Evolutionary conservation across 2,113 vertebrate genomes (phyloP).

Genomic region (Hyperoodon ampullatus): DNA sequence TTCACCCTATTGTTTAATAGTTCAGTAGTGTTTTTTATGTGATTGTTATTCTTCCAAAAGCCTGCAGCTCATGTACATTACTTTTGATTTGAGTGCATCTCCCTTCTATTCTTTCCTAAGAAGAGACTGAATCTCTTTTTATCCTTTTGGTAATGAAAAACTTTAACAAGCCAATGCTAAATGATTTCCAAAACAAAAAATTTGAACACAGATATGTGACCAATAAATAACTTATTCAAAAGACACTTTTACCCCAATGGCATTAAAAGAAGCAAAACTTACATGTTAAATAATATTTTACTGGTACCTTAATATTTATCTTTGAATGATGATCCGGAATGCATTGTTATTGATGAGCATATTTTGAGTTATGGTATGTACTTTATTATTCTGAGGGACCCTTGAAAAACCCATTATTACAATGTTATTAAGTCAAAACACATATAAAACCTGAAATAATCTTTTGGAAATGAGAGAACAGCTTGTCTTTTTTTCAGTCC

Average conservation of each 20-base stretch:
- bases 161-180: background rate
- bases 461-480: conserved; percentile 24
- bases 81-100: background rate
- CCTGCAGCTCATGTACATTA: background rate
- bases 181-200: conserved; percentile 8
- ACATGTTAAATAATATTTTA: background rate
- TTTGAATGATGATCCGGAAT: background rate
- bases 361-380: background rate
- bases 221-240: background rate
- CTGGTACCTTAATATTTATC: background rate
- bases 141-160: background rate
- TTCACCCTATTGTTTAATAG: background rate
- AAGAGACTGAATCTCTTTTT: background rate
- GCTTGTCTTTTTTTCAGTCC: conserved; percentile 52
- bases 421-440: conserved; percentile 11
- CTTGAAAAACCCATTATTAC: background rate
- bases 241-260: background rate
- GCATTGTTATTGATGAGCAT: background rate
- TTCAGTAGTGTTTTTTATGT: background rate
- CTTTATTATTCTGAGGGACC: background rate
- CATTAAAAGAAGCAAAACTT: background rate
- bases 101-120: background rate
- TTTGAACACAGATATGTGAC: background rate
- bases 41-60: background rate
- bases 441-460: background rate